Base-by-base conservation (phyloP, 2,888 invertebrate genomes). In the Netelia virgata region DNA sequence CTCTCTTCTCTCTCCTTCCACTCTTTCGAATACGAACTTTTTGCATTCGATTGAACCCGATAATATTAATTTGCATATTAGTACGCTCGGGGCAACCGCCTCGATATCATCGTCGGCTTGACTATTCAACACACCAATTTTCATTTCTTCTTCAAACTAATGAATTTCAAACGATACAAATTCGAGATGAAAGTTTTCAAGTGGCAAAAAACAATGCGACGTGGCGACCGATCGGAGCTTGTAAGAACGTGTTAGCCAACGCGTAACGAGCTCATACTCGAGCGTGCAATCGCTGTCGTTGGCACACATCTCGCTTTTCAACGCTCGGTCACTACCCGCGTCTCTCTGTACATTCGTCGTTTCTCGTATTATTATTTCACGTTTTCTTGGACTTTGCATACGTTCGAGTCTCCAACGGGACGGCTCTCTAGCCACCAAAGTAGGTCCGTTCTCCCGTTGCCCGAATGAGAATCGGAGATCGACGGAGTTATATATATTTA, bases 31-130 rank as follows among this genome's bases (percentile, higher is more conserved):
- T 28, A 28, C 28, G 43, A 18, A 92, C 92, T 92, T 92, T 93
- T 92, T 91, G 90, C 91, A 89, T 89, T 91, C 88, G 91, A 91
- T 92, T 92, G 91, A 92, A 92, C 92, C 89, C 91, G 89, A 91
- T 92, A 89, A 92, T 92, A 91, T 90, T 88, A 85, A 92, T 92
- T 92, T 90, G 89, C 91, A 92, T 92, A 90, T 85, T 84, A 84
- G 70, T 66, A 73, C 77, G 64, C 63, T 16, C 55, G 55, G 36
- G 55, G 20, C 28, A 5, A n/a, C 53, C 55, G 16, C 50, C 36
- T 41, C 36, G 5, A 28, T 28, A 28, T 28, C 28, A 28, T 28
- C 28, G 28, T 28, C 28, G 5, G 28, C 2, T 0, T 3, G 28
- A 3, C 28, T 3, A 28, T 28, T 28, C n/a, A 28, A 28, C 2